Conservation (phyloP, 2,888 invertebrate species). For the Hirudinaria manillensis region DNA sequence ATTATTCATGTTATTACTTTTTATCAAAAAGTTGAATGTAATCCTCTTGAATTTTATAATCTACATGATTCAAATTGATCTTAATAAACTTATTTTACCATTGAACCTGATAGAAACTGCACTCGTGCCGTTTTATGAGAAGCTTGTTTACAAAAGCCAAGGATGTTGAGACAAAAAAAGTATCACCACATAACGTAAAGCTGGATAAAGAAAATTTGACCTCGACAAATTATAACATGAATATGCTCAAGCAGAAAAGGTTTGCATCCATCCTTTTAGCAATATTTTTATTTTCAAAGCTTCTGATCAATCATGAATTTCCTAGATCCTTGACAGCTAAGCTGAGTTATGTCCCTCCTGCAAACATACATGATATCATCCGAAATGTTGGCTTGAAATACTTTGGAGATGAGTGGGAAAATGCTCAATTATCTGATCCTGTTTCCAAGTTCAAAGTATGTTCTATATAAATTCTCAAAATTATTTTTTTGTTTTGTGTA, state of each 20-base stretch:
- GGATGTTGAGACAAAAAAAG: conserved; percentile 13
- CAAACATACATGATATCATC: conserved; percentile 63
- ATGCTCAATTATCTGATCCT: conserved; percentile 38
- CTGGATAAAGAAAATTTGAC: conserved; percentile 16
- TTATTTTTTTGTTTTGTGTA: background rate
- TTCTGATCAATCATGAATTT: background rate
- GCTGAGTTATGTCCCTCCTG: conserved; percentile 64
- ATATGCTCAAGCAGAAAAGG: conserved; percentile 29
- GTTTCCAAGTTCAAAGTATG: conserved; percentile 59
- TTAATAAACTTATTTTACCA: too few relatives aligned
- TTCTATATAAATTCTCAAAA: background rate
- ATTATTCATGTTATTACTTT: too few relatives aligned
- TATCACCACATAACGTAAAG: conserved; percentile 2
- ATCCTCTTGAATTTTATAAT: too few relatives aligned
- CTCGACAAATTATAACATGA: conserved; percentile 30
- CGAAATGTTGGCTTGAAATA: conserved; percentile 59
- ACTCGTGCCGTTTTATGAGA: too few relatives aligned
- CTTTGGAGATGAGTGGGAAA: conserved; percentile 42
- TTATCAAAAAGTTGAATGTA: too few relatives aligned
- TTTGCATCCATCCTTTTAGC: background rate
- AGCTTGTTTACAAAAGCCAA: background rate
- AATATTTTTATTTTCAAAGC: background rate
- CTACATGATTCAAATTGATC: too few relatives aligned
- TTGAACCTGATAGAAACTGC: too few relatives aligned
- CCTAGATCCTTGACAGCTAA: conserved; percentile 36